Percentiles rank a stretch among this genome's conserved stretches.
These are phyloP conservation scores for Prunella himalayana DNA, from an alignment of 2,113 vertebrate species.

Conservation along the genomic window DNA sequence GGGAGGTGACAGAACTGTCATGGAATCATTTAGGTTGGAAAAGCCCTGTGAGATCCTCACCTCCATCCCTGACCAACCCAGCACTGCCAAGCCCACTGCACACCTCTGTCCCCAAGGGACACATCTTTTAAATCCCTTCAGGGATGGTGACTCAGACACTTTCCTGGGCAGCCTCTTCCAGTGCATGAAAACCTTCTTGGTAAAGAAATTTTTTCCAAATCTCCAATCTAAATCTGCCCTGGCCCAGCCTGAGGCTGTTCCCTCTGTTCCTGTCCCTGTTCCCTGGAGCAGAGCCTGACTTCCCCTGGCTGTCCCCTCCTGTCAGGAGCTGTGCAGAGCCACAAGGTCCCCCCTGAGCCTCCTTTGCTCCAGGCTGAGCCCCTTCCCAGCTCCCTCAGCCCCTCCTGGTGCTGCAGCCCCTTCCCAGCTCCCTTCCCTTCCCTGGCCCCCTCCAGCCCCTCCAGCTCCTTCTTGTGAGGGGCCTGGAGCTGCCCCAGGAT, in stretches of 20 bases:
- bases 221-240: not conserved
- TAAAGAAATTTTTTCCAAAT: not conserved
- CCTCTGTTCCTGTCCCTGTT: not conserved
- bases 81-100: not conserved
- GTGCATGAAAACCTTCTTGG: not conserved
- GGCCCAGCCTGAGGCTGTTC: fast-evolving
- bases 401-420: fast-evolving
- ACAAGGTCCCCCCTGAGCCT: not conserved
- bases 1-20: not conserved
- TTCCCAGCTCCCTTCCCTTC: not conserved
- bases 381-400: not conserved
- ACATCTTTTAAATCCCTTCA: not conserved
- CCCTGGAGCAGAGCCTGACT: fast-evolving
- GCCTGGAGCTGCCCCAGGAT: too few species aligned
- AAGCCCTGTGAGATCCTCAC: not conserved
- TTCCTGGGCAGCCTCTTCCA: not conserved
- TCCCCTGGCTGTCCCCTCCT: not conserved
- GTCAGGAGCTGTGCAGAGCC: not conserved
- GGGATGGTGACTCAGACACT: not conserved
- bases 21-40: not conserved
- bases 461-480: not conserved
- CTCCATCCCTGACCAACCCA: not conserved
- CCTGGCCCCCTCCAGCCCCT: not conserved
- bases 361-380: not conserved
- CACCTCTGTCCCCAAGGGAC: not conserved